These are phyloP conservation scores for Mormyrus hasselquistii DNA, from an alignment of 2,797 vertebrate species.

Conservation along the genomic window DNA sequence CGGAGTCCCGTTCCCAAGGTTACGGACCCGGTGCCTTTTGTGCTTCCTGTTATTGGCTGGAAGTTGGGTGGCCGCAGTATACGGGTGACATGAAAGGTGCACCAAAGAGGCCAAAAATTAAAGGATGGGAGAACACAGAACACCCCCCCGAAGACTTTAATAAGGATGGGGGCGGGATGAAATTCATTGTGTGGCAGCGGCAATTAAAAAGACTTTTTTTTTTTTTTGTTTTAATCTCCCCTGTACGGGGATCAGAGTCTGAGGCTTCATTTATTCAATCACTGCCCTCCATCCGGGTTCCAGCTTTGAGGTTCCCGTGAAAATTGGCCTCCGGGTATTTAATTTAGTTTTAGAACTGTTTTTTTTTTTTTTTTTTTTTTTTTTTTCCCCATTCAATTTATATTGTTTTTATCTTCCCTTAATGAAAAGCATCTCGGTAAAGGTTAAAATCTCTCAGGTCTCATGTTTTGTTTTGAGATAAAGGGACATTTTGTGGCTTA, in stretches of 20 bases:
- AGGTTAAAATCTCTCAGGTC: constrained; percentile 40
- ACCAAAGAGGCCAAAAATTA: not conserved
- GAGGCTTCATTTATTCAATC: constrained; percentile 9
- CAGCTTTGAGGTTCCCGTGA: constrained; percentile 35
- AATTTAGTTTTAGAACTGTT: constrained; percentile 47
- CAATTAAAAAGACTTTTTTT: constrained; percentile 11
- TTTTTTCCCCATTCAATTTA: constrained; percentile 42
- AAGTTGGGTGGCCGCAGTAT: not conserved
- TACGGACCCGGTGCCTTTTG: not conserved
- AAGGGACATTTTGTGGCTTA: not conserved
- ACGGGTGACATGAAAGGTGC: not conserved
- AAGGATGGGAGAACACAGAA: not conserved
- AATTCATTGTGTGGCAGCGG: not conserved
- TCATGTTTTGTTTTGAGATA: not conserved
- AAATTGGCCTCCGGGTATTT: constrained; percentile 47
- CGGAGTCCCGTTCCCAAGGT: not conserved
- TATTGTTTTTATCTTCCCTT: constrained; percentile 37
- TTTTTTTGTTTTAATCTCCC: not conserved
- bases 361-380: constrained; percentile 40
- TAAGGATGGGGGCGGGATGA: not conserved
- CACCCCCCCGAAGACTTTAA: not conserved
- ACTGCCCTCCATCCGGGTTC: not conserved
- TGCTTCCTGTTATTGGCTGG: not conserved
- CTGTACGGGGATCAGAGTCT: not conserved
- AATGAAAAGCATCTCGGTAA: constrained; percentile 45